A percentile compares a stretch with the other conserved stretches of the same genome.
Evolutionary conservation across 2,113 vertebrate species (phyloP).

Genomic region (Otocyon megalotis): DNA sequence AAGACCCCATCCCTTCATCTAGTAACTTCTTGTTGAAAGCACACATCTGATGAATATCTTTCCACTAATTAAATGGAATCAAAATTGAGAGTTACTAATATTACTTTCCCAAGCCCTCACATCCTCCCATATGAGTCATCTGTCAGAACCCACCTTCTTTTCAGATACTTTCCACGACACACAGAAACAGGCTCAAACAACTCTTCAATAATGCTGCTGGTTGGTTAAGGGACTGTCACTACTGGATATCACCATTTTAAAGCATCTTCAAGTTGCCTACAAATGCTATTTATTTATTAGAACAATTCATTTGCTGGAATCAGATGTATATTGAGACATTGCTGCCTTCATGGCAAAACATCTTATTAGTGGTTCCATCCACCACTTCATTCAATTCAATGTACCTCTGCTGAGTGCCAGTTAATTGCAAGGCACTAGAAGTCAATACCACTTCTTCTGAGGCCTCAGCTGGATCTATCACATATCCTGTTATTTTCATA

Average conservation of each 20-base stretch:
- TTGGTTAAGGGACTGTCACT: not conserved
- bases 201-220: not conserved
- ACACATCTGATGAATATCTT: conserved; percentile 36
- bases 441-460: not conserved
- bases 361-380: not conserved
- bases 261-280: not conserved
- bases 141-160: not conserved
- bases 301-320: not conserved
- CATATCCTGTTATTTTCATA: not conserved
- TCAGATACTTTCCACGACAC: conserved; percentile 56
- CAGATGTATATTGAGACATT: not conserved
- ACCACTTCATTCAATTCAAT: not conserved
- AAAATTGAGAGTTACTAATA: conserved; percentile 41
- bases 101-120: conserved; percentile 33
- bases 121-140: conserved; percentile 33
- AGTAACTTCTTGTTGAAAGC: conserved; percentile 10
- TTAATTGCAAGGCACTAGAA: not conserved
- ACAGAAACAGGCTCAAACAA: not conserved
- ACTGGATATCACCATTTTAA: not conserved
- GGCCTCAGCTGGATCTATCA: not conserved
- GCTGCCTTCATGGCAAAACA: conserved; percentile 12
- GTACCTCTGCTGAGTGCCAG: not conserved
- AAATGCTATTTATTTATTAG: conserved; percentile 21
- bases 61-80: conserved; percentile 42
- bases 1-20: not conserved